Evolutionary conservation across 2,113 vertebrate species (phyloP).

Genomic region (Ictidomys tridecemlineatus): DNA sequence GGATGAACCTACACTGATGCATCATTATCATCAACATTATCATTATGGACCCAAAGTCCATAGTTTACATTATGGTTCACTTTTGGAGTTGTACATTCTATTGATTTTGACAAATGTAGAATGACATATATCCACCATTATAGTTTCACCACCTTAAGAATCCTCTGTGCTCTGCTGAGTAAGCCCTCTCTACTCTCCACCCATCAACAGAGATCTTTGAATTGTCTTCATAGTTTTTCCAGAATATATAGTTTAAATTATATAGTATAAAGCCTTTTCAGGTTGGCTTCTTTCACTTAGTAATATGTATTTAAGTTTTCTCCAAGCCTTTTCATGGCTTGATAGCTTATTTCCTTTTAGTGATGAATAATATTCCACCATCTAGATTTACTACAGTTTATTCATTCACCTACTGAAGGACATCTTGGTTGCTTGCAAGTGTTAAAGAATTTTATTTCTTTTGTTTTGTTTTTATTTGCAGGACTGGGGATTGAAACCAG

Average conservation of each 20-base stretch:
- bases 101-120: background rate
- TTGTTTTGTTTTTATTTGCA: too few relatives aligned
- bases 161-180: background rate
- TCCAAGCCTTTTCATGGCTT: background rate
- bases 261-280: background rate
- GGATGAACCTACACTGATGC: background rate
- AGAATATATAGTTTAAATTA: background rate
- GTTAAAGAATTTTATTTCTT: background rate
- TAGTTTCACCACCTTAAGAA: background rate
- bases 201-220: background rate
- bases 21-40: too few relatives aligned
- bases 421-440: background rate
- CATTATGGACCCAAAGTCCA: background rate
- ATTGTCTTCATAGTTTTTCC: background rate
- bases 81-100: rapidly evolving
- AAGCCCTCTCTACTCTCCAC: background rate
- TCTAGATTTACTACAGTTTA: background rate
- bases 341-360: background rate
- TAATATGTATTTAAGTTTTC: background rate
- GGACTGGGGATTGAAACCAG: too few relatives aligned
- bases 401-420: background rate
- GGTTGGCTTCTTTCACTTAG: background rate
- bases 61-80: background rate
- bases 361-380: background rate
- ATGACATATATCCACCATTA: background rate